phyloP scores from a whole-genome alignment of 1,140 invertebrate species.

The Drosophila rhopaloa region DNA sequence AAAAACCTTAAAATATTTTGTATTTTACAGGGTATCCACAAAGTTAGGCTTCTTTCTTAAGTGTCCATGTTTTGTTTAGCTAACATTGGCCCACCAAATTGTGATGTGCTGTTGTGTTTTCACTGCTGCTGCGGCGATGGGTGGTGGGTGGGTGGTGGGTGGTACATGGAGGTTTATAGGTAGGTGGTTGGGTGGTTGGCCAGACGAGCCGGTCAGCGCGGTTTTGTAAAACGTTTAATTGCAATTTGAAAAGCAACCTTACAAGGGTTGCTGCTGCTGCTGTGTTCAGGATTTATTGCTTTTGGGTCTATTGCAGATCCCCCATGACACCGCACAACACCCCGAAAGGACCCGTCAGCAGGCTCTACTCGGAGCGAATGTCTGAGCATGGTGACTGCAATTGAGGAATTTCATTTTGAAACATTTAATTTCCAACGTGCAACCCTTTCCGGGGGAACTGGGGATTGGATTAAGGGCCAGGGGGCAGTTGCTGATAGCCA shows the following conservation, averaged over 20 bases:
- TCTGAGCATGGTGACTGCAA: constrained; percentile 77
- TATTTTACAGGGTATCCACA: constrained; percentile 16
- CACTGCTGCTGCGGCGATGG: constrained; percentile 10
- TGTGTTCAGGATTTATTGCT: constrained; percentile 75
- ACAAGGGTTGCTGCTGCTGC: constrained; percentile 63
- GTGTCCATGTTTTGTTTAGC: constrained; percentile 54
- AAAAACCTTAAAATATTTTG: too few species aligned
- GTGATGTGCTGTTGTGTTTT: constrained; percentile 14
- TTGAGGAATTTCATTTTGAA: constrained; percentile 83
- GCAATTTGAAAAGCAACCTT: constrained; percentile 78
- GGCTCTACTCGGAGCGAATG: constrained; percentile 29
- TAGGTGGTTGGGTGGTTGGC: constrained; percentile 43
- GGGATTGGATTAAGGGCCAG: constrained; percentile 17
- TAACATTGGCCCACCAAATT: constrained; percentile 62
- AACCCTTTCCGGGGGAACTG: constrained; percentile 25
- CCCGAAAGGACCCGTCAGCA: constrained; percentile 2
- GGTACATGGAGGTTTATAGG: too few species aligned
- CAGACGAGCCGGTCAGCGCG: constrained; percentile 68
- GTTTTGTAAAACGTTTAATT: constrained; percentile 83
- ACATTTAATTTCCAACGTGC: constrained; percentile 80
- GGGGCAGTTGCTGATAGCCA: constrained; percentile 64
- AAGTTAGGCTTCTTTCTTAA: neutral
- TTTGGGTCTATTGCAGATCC: constrained; percentile 69
- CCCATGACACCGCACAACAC: neutral
- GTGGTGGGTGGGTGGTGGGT: constrained; percentile 7